phyloP scores from a whole-genome alignment of 2,888 invertebrate species.

The Hydrotaea diabolus region DNA sequence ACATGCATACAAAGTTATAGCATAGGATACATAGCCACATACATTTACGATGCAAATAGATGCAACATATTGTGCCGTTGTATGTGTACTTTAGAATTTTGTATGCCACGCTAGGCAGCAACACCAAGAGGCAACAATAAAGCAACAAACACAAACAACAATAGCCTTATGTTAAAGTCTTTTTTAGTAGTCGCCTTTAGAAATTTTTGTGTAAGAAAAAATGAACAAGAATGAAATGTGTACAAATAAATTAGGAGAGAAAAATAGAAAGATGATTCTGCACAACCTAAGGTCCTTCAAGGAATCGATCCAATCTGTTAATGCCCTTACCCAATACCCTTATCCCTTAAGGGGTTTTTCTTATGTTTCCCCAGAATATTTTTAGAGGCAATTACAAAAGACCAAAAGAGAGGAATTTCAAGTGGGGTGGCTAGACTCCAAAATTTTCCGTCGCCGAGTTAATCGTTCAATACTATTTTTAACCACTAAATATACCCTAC shows the following conservation, averaged over 20 bases:
- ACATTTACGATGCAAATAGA: constrained; percentile 35
- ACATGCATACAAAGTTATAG: constrained; percentile 67
- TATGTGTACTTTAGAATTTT: constrained; percentile 52
- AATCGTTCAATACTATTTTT: too few relatives aligned
- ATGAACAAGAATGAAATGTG: constrained; percentile 8
- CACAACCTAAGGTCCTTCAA: constrained; percentile 4
- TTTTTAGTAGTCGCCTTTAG: background rate
- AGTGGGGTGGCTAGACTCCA: too few relatives aligned
- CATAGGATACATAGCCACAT: constrained; percentile 66
- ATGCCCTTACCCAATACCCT: too few relatives aligned
- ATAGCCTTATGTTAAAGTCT: background rate
- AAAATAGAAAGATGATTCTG: background rate
- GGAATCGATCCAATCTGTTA: constrained; percentile 6
- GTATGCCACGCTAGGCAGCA: constrained; percentile 59
- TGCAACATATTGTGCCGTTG: constrained; percentile 38
- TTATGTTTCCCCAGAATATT: too few relatives aligned
- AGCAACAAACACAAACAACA: constrained; percentile 55
- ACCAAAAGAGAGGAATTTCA: too few relatives aligned
- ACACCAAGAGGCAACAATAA: constrained; percentile 73
- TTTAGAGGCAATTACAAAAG: too few relatives aligned
- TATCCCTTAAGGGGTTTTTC: too few relatives aligned
- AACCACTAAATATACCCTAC: too few relatives aligned
- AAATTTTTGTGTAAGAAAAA: background rate
- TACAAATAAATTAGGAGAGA: background rate
- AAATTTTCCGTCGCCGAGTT: too few relatives aligned